A percentile compares a stretch with the other conserved stretches of the same genome.
phyloP scores from a whole-genome alignment of 2,113 vertebrate genomes.

The Haliaeetus leucogaster region DNA sequence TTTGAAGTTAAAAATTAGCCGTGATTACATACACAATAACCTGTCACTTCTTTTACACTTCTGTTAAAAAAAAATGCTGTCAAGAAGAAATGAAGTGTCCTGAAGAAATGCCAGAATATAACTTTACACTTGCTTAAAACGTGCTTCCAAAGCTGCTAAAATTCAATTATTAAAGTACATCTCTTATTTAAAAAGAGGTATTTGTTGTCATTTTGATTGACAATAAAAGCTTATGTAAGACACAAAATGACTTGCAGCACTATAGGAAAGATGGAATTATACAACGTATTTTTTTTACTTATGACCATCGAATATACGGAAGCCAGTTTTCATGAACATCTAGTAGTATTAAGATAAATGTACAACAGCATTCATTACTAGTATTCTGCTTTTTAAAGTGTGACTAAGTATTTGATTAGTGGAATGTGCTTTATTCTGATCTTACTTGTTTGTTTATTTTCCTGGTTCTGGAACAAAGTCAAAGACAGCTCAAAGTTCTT shows the following conservation, averaged over 20 bases:
- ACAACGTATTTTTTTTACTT: background rate
- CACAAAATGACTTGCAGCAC: background rate
- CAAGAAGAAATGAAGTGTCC: conserved; percentile 61
- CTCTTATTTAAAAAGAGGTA: background rate
- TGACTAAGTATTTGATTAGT: background rate
- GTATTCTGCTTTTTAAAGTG: background rate
- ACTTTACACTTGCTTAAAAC: conserved; percentile 56
- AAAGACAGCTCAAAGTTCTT: background rate
- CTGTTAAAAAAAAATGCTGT: conserved; percentile 74
- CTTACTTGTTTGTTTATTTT: background rate
- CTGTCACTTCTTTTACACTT: conserved; percentile 77
- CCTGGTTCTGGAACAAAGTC: background rate
- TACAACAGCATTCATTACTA: background rate
- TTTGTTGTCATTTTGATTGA: conserved; percentile 2
- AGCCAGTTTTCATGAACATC: background rate
- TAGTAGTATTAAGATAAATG: background rate
- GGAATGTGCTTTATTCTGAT: background rate
- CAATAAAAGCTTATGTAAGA: background rate
- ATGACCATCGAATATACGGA: background rate
- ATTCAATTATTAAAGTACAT: conserved; percentile 32
- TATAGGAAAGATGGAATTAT: background rate
- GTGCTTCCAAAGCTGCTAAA: conserved; percentile 57
- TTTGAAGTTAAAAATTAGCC: conserved; percentile 80
- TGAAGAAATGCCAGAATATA: conserved; percentile 58
- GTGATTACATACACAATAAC: conserved; percentile 77